Evolutionary conservation across 2,888 invertebrate genomes (phyloP).

Genomic region (Pristionchus exspectatus): DNA sequence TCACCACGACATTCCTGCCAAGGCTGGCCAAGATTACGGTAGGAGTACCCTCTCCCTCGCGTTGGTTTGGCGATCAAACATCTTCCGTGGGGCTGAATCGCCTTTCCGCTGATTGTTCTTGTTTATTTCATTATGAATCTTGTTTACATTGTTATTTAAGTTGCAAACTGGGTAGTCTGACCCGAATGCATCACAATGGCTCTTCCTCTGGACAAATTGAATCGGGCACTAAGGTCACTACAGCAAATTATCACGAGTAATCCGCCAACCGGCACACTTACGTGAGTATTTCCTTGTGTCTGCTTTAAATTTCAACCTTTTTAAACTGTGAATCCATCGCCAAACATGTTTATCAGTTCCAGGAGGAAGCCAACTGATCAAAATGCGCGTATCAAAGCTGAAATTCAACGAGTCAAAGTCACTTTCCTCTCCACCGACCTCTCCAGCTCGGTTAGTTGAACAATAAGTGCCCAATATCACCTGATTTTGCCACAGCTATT

Average conservation of each 20-base stretch:
- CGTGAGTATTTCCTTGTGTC: neutral
- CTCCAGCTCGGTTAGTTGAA: neutral
- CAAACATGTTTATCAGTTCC: neutral
- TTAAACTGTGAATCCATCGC: neutral
- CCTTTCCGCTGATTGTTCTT: neutral
- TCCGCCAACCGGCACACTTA: neutral
- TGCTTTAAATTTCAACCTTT: neutral
- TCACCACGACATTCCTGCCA: neutral
- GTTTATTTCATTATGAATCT: neutral
- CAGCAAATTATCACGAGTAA: slow-evolving; percentile 17
- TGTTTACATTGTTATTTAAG: neutral
- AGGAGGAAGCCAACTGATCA: slow-evolving; percentile 42
- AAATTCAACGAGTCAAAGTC: slow-evolving; percentile 38
- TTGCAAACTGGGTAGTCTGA: neutral
- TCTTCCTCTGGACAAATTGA: slow-evolving; percentile 48
- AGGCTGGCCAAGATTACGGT: neutral
- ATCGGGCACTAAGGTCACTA: slow-evolving; percentile 4
- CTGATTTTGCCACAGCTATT: no score
- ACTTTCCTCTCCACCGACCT: slow-evolving; percentile 48
- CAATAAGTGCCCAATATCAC: neutral
- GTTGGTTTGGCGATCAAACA: neutral
- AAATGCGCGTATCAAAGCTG: slow-evolving; percentile 16
- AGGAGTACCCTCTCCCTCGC: neutral
- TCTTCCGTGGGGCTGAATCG: neutral
- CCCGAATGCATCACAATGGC: slow-evolving; percentile 26